Percentiles rank a stretch among this genome's conserved stretches.
These are phyloP conservation scores for Euleptes europaea DNA, from an alignment of 2,113 vertebrate species.

Conservation along the genomic window DNA sequence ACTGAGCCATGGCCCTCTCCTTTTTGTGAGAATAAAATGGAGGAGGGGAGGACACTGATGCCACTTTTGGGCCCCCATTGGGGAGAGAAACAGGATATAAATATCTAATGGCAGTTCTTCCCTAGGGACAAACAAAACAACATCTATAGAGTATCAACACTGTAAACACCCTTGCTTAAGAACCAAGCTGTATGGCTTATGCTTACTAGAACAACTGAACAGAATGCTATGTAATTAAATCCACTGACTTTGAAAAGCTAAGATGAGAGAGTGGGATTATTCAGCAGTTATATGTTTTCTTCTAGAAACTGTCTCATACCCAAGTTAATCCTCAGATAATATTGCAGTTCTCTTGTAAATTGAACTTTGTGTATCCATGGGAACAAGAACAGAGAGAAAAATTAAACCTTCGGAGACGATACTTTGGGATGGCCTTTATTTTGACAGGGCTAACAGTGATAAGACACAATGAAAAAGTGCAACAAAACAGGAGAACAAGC, in stretches of 20 bases:
- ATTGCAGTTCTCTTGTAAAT: fast-evolving
- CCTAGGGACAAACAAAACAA: too few relatives aligned
- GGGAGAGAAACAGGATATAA: too few relatives aligned
- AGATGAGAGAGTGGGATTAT: background rate
- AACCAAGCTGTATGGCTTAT: background rate
- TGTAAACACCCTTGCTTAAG: background rate
- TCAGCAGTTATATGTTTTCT: background rate
- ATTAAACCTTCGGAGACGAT: background rate
- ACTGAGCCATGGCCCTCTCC: too few relatives aligned
- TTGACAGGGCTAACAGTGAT: background rate
- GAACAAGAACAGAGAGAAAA: background rate
- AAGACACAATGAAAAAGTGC: fast-evolving
- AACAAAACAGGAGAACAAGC: background rate
- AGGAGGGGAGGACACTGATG: background rate
- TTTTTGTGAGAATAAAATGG: too few relatives aligned
- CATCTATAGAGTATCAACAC: too few relatives aligned
- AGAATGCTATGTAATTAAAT: background rate
- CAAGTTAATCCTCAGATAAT: background rate
- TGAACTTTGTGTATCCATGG: background rate
- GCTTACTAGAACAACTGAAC: background rate
- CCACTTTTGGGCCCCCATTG: too few relatives aligned
- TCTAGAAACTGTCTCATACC: background rate
- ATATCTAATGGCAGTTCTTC: too few relatives aligned
- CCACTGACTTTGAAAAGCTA: background rate
- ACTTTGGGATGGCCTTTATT: background rate